Percentiles rank a stretch among this genome's conserved stretches.
Evolutionary conservation across 1,140 invertebrate species (phyloP).

Genomic region (Zaprionus taronus): DNA sequence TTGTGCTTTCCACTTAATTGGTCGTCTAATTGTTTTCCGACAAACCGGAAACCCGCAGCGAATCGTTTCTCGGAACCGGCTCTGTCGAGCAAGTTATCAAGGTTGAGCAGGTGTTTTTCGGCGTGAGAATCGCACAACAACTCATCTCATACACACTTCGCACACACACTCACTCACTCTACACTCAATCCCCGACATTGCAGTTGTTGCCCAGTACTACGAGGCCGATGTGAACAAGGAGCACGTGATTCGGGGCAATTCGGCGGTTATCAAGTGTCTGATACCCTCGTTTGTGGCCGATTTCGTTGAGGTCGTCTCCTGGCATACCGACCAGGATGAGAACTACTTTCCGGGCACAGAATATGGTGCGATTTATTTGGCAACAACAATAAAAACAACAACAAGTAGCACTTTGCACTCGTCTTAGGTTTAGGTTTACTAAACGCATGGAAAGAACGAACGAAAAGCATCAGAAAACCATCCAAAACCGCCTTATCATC

Average conservation of each 20-base stretch:
- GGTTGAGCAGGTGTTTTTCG: slow-evolving; percentile 44
- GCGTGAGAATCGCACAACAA: slow-evolving; percentile 57
- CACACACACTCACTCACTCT: slow-evolving; percentile 1
- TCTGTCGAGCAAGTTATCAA: slow-evolving; percentile 35
- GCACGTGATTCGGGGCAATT: slow-evolving; percentile 96
- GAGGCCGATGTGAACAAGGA: slow-evolving; percentile 96
- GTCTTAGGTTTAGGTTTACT: slow-evolving; percentile 48
- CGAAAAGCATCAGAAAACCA: neutral
- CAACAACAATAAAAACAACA: slow-evolving; percentile 13
- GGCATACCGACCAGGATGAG: slow-evolving; percentile 92
- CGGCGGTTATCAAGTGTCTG: slow-evolving; percentile 95
- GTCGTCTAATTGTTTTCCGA: slow-evolving; percentile 60
- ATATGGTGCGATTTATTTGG: slow-evolving; percentile 73
- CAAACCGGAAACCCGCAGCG: slow-evolving; percentile 42
- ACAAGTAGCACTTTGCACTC: slow-evolving; percentile 18
- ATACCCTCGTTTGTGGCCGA: slow-evolving; percentile 97
- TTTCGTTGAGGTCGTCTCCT: slow-evolving; percentile 94
- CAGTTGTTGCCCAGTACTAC: slow-evolving; percentile 95
- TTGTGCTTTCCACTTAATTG: slow-evolving; percentile 50
- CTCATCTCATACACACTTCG: slow-evolving; percentile 17
- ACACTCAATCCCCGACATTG: slow-evolving; percentile 32
- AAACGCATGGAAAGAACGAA: slow-evolving; percentile 60
- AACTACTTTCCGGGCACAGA: slow-evolving; percentile 85
- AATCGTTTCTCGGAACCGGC: slow-evolving; percentile 50
- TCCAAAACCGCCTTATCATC: slow-evolving; percentile 27